Conservation (phyloP, 2,797 vertebrate genomes). For the Selene dorsalis region DNA sequence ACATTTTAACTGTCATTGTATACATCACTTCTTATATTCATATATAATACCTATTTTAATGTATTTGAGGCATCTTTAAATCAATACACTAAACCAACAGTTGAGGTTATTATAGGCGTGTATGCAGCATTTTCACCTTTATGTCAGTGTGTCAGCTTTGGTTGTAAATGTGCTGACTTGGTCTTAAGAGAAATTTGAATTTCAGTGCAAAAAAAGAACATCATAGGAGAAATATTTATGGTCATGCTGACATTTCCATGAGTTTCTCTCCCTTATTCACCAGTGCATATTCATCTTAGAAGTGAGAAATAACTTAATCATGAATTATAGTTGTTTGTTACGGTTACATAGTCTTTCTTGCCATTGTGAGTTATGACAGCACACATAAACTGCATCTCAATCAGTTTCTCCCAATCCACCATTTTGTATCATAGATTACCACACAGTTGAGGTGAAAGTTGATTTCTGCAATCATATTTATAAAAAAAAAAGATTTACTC, state of each 20-base stretch:
- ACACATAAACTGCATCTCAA: not conserved
- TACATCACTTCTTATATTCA: no score
- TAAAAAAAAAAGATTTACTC: constrained; percentile 47
- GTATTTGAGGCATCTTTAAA: not conserved
- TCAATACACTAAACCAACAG: not conserved
- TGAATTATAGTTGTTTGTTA: not conserved
- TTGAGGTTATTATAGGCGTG: not conserved
- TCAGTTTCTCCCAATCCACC: not conserved
- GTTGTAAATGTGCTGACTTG: not conserved
- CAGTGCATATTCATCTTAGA: not conserved
- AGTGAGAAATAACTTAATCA: not conserved
- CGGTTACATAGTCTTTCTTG: not conserved
- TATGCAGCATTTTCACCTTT: not conserved
- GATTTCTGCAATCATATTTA: not conserved
- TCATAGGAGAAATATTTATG: not conserved
- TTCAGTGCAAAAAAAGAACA: not conserved
- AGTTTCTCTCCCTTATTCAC: not conserved
- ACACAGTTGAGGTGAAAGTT: not conserved
- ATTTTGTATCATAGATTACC: not conserved
- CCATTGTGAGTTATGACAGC: not conserved
- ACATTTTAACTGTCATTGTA: not conserved
- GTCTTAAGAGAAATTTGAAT: not conserved
- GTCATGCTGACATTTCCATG: not conserved
- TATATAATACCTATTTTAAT: not conserved
- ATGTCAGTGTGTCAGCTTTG: not conserved